Base-by-base conservation (phyloP, 64 coral and sea anemone species). In the Stichodactyla helianthus region DNA sequence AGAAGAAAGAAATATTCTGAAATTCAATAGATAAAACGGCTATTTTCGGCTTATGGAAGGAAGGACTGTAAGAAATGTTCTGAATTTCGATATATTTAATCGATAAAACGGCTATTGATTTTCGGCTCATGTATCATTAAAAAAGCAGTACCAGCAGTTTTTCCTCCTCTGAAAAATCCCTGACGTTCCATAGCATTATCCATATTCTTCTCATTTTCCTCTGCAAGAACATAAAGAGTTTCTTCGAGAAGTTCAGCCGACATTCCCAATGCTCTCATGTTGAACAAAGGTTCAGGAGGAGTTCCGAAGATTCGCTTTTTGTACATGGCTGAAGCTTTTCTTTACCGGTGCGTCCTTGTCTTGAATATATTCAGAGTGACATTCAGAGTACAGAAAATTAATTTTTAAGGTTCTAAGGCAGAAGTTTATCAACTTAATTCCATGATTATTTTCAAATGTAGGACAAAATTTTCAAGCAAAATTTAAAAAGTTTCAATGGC, bases 271-370 rank as follows among this genome's bases (percentile, higher is more conserved):
- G 71, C 63, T 60, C 59, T 84, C 94, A 93, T 95, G 63, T 99
- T 99, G 88, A 99, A 99, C 54, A 99, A 83, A 53, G 97, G 97
- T 77, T 99, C 97, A 16, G 97, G 93, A 18, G 97, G 97, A 83
- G 97, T 99, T 55, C 97, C 97, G 83, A 99, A 99, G 85, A 99
- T 99, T 83, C 93, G 90, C 35, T 60, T 95, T 67, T 87, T 92
- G 23, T 85, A 85, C 97, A 99, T 95, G 31, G 18, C 84, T 86
- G 16, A 71, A 28, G 25, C 55, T 57, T 57, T 13, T 57, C 55
- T 28, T 71, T 71, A 23, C 9, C 64, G n/a, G 1, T 10, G n/a
- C 2, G 19, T 23, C 22, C 0, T 71, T 71, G 2, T 31, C 68
- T 22, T 23, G n/a, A 74, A 74, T 27, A 11, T 13, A 74, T 31